Evolutionary conservation across 2,888 invertebrate genomes (phyloP), one percentile per base, ranked within the genome.

Genomic region (Pyrocoelia pectoralis): DNA sequence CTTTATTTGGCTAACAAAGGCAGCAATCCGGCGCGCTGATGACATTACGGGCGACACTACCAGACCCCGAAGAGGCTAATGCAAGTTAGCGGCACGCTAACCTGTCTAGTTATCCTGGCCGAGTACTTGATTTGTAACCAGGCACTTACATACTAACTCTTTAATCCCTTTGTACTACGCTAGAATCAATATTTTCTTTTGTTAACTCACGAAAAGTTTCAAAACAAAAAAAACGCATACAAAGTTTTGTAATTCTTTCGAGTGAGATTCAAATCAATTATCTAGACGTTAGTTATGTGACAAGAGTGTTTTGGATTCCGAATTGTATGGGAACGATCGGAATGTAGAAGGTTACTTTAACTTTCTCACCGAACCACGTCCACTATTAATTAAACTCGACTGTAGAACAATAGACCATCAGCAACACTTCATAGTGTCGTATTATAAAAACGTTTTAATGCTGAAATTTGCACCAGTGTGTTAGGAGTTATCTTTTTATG

Each of bases 1-100:
- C 77, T 75, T 75, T 75, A 76, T 77, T 77, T 74, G 74, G 73
- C 75, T 74, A 77, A 79, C 79, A 79, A 79, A 77, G 75, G 77
- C 75, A 65, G 74, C 73, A 70, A 70, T 69, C 68, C 70, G 65
- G 68, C 70, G 69, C 73, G 73, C 74, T 75, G 77, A 77, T 76
- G 77, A 77, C 76, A 78, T 78, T 78, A 78, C 72, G 68, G 68
- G 68, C 70, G 71, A 72, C 69, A 70, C 69, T 64, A 65, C 60
- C 56, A 69, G 67, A 58, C 50, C 62, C 65, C 59, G 59, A 68
- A 70, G 72, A 72, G 67, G 68, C 72, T 70, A 68, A 70, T 70
- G 68, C 68, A 68, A 69, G 66, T 60, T 65, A 63, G 65, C 69
- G 68, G 69, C 61, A 64, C 63, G 60, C 66, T 63, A 60, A 66